Percentiles rank a stretch among this genome's conserved stretches.
Evolutionary conservation across 2,113 vertebrate genomes (phyloP).

Genomic region (Scalopus aquaticus): DNA sequence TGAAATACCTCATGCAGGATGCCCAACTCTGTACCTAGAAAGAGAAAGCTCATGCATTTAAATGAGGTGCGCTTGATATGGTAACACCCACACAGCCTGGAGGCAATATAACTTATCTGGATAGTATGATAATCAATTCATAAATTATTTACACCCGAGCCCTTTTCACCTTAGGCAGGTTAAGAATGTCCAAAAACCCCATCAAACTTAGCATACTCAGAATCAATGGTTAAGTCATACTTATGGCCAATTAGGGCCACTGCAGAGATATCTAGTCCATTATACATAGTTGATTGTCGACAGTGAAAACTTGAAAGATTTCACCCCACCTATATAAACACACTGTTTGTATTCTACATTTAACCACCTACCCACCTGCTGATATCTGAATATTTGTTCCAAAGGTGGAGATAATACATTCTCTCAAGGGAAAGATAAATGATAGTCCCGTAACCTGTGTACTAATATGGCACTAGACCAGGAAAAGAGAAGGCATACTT

Average conservation of each 20-base stretch:
- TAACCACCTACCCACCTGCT: conserved; percentile 28
- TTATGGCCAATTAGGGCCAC: conserved; percentile 46
- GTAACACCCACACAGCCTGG: conserved; percentile 47
- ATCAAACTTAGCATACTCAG: background rate
- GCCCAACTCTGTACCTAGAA: background rate
- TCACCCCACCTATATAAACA: background rate
- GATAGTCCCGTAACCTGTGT: background rate
- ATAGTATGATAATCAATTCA: conserved; percentile 67
- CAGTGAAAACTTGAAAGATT: background rate
- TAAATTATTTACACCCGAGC: conserved; percentile 63
- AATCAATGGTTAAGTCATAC: background rate
- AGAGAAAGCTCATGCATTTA: conserved; percentile 57
- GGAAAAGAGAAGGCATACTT: background rate
- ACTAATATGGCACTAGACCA: background rate
- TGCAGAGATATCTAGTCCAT: background rate
- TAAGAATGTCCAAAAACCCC: conserved; percentile 12
- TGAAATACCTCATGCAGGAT: conserved; percentile 9
- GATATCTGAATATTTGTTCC: background rate
- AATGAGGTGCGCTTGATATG: conserved; percentile 29
- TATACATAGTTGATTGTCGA: conserved; percentile 36
- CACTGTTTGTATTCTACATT: background rate
- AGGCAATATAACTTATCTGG: conserved; percentile 36
- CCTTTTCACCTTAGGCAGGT: conserved; percentile 63
- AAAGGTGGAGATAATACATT: background rate
- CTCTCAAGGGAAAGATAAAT: background rate